Percentiles rank a stretch among this genome's conserved stretches.
Evolutionary conservation across 2,888 invertebrate species (phyloP).

Genomic region (Nemurella pictetii): DNA sequence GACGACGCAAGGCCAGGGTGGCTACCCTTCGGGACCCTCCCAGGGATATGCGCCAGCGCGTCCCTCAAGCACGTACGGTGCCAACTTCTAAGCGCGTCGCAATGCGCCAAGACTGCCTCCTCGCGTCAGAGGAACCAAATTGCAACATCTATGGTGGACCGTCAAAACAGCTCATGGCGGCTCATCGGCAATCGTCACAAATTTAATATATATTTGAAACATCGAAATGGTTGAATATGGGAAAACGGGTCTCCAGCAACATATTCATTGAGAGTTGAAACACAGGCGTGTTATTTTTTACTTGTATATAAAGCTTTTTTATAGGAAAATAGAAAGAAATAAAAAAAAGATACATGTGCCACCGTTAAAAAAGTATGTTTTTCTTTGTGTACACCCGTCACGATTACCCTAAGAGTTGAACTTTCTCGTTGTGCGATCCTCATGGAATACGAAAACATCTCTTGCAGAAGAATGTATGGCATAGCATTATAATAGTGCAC

Average conservation of each 20-base stretch:
- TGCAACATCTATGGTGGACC: conserved; percentile 2
- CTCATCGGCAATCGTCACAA: background rate
- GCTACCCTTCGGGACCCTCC: conserved; percentile 49
- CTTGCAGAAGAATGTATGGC: background rate
- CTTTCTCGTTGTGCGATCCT: background rate
- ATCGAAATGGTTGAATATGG: conserved; percentile 11
- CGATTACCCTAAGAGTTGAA: background rate
- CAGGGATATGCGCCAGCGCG: conserved; percentile 56
- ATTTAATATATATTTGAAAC: conserved; percentile 15
- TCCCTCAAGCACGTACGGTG: conserved; percentile 53
- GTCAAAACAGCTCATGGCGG: background rate
- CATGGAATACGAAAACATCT: background rate
- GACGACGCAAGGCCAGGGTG: conserved; percentile 58
- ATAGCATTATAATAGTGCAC: background rate
- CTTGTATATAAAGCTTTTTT: conserved; percentile 57
- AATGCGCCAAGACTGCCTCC: conserved; percentile 9
- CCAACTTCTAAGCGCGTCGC: conserved; percentile 48
- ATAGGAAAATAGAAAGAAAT: conserved; percentile 52
- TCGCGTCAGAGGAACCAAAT: conserved; percentile 7
- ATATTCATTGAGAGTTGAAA: conserved; percentile 22
- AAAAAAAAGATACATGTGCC: conserved; percentile 58
- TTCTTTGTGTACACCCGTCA: background rate
- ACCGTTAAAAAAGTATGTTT: conserved; percentile 48
- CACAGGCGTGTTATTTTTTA: conserved; percentile 35
- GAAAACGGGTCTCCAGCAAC: conserved; percentile 27